Percentiles rank a stretch among this genome's conserved stretches.
phyloP scores from a whole-genome alignment of 2,113 vertebrate genomes.

The Rutilus rutilus region DNA sequence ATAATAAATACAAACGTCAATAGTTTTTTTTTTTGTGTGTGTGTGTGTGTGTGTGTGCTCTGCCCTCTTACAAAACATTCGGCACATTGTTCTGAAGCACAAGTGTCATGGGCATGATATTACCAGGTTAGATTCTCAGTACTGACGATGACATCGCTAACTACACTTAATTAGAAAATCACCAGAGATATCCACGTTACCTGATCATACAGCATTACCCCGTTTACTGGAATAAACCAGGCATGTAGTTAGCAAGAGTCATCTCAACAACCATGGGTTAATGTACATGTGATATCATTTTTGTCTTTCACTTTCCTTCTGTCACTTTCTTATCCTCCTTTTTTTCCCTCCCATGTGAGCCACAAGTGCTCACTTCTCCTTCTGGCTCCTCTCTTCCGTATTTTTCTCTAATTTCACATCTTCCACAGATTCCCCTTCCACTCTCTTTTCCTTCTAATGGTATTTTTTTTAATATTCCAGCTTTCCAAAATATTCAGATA shows the following conservation, averaged over 20 bases:
- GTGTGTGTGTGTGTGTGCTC: constrained; percentile 69
- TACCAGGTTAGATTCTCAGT: constrained; percentile 73
- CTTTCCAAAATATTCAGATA: constrained; percentile 42
- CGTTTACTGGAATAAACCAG: constrained; percentile 52
- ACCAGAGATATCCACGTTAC: constrained; percentile 42
- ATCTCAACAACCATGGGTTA: constrained; percentile 55
- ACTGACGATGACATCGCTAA: constrained; percentile 74
- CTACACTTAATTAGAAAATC: constrained; percentile 65
- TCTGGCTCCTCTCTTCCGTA: neutral
- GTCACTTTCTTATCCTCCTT: constrained; percentile 57
- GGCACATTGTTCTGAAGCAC: constrained; percentile 71
- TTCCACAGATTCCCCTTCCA: constrained; percentile 23
- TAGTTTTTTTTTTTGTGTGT: neutral
- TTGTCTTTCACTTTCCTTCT: constrained; percentile 27
- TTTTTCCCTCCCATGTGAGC: constrained; percentile 43
- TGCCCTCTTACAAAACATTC: constrained; percentile 80
- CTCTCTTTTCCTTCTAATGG: neutral
- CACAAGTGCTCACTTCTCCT: constrained; percentile 7
- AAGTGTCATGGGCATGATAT: constrained; percentile 49
- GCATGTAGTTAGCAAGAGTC: constrained; percentile 42
- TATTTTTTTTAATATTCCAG: constrained; percentile 44
- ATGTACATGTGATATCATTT: constrained; percentile 59
- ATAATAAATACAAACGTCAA: constrained; percentile 83
- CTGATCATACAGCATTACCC: constrained; percentile 36
- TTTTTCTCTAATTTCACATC: constrained; percentile 27